phyloP scores from a whole-genome alignment of 2,888 invertebrate genomes.

The Dynastes hyllus region DNA sequence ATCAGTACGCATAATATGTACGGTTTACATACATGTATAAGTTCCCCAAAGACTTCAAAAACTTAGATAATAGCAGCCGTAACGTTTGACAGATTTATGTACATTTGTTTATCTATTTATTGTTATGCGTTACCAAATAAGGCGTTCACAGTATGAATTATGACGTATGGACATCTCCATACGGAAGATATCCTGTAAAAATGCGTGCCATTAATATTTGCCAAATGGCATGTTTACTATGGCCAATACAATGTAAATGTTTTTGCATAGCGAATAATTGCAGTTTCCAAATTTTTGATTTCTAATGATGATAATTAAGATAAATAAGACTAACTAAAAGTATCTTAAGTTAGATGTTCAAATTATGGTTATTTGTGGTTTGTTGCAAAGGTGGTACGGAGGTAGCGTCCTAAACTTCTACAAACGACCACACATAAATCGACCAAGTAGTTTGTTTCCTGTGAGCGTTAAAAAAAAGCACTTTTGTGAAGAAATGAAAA shows the following conservation, averaged over 20 bases:
- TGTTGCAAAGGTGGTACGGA: too few species aligned
- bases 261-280: too few species aligned
- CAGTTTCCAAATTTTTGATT: too few species aligned
- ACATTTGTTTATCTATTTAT: conserved; percentile 10
- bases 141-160: conserved; percentile 6
- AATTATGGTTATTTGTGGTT: too few species aligned
- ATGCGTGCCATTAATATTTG: neutral
- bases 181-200: conserved; percentile 9
- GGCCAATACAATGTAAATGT: neutral
- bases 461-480: too few species aligned
- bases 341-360: too few species aligned
- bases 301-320: too few species aligned
- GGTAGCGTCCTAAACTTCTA: too few species aligned
- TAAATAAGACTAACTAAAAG: too few species aligned
- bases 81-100: conserved; percentile 24
- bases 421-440: too few species aligned
- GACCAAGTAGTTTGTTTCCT: too few species aligned
- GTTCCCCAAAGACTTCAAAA: neutral
- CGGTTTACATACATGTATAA: neutral
- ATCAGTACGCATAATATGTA: neutral
- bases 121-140: conserved; percentile 1
- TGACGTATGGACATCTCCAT: conserved; percentile 18
- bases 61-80: conserved; percentile 11
- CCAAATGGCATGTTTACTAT: conserved; percentile 10
- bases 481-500: too few species aligned